Evolutionary conservation across 2,888 invertebrate species (phyloP).

Genomic region (Morpho deidamia): DNA sequence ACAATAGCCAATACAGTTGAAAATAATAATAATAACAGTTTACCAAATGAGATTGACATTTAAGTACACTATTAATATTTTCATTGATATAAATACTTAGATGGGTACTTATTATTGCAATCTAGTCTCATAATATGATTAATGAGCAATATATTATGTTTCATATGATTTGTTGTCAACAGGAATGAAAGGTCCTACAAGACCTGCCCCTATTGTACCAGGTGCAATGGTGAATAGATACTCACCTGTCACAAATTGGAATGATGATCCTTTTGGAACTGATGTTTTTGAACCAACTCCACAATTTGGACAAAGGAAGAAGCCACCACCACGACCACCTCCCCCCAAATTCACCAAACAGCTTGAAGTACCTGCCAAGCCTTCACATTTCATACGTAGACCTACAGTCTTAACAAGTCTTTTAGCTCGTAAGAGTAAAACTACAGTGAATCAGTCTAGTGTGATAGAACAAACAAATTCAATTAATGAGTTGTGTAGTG

Average conservation of each 20-base stretch:
- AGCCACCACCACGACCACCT: slow-evolving; percentile 85
- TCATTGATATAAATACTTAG: too few relatives aligned
- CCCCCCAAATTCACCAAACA: slow-evolving; percentile 75
- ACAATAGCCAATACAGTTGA: too few relatives aligned
- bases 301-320: slow-evolving; percentile 77
- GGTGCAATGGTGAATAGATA: slow-evolving; percentile 50
- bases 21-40: too few relatives aligned
- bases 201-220: slow-evolving; percentile 78
- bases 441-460: slow-evolving; percentile 33
- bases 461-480: slow-evolving; percentile 35
- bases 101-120: too few relatives aligned
- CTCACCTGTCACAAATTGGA: slow-evolving; percentile 78
- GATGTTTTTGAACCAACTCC: slow-evolving; percentile 70
- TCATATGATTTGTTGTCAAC: slow-evolving; percentile 9
- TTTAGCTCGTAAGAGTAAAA: slow-evolving; percentile 58
- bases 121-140: too few relatives aligned
- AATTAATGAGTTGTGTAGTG: slow-evolving; percentile 42
- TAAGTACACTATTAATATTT: too few relatives aligned
- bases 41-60: too few relatives aligned
- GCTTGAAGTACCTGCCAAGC: slow-evolving; percentile 65
- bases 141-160: too few relatives aligned
- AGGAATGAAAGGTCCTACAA: slow-evolving; percentile 81
- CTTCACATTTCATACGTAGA: slow-evolving; percentile 72
- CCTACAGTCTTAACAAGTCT: slow-evolving; percentile 66
- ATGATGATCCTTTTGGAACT: slow-evolving; percentile 69